Evolutionary conservation across 2,888 invertebrate species (phyloP).

Genomic region (Sinotaia quadrata): DNA sequence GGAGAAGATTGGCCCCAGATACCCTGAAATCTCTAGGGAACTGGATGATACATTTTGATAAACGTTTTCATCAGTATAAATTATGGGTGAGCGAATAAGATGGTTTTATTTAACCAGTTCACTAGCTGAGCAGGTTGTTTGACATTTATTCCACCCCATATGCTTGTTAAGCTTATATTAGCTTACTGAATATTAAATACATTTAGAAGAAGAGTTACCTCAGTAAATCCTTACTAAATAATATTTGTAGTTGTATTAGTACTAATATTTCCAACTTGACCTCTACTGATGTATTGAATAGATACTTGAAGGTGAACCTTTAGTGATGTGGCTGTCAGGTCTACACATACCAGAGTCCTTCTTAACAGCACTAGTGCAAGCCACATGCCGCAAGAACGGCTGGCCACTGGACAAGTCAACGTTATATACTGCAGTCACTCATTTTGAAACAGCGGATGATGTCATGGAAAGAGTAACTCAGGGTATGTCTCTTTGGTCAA

Average conservation of each 20-base stretch:
- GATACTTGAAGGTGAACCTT: slow-evolving; percentile 78
- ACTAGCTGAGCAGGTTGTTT: slow-evolving; percentile 78
- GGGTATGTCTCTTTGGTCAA: slow-evolving; percentile 64
- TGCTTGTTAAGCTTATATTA: neutral
- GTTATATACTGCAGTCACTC: slow-evolving; percentile 79
- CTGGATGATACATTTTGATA: slow-evolving; percentile 89
- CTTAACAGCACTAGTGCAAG: slow-evolving; percentile 90
- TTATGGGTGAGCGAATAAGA: slow-evolving; percentile 26
- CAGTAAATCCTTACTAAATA: too few relatives aligned
- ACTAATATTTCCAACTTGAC: too few relatives aligned
- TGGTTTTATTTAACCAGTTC: neutral
- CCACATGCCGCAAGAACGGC: slow-evolving; percentile 86
- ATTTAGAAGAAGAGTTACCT: too few relatives aligned
- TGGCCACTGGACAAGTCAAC: slow-evolving; percentile 92
- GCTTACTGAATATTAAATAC: too few relatives aligned
- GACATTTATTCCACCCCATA: neutral
- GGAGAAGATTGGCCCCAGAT: slow-evolving; percentile 86
- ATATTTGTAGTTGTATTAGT: too few relatives aligned
- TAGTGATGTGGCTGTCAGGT: slow-evolving; percentile 91
- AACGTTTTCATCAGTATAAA: slow-evolving; percentile 81
- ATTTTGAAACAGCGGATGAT: slow-evolving; percentile 79
- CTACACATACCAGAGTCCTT: slow-evolving; percentile 92
- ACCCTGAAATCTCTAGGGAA: slow-evolving; percentile 87
- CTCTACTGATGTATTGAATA: too few relatives aligned
- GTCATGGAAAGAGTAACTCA: slow-evolving; percentile 84